phyloP scores from a whole-genome alignment of 2,888 invertebrate species.

The Nezara viridula region DNA sequence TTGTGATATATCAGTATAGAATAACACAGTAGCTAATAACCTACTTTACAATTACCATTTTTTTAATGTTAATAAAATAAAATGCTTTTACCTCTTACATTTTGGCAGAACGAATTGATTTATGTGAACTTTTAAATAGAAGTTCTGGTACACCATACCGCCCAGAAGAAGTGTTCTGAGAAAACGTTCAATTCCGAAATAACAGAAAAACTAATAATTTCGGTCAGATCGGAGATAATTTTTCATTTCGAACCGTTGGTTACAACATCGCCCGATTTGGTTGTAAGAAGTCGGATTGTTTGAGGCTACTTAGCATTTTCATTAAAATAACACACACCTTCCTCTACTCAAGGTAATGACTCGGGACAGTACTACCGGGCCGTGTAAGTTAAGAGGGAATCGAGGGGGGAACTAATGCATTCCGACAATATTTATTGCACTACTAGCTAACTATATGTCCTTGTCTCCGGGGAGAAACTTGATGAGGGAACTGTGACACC shows the following conservation, averaged over 20 bases:
- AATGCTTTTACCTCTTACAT: no score
- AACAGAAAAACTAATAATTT: no score
- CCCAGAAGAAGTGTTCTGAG: no score
- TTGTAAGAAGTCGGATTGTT: background rate
- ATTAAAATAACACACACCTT: background rate
- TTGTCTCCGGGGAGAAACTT: background rate
- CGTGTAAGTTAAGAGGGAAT: background rate
- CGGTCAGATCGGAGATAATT: no score
- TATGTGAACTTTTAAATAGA: no score
- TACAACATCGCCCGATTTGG: background rate
- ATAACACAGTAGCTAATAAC: no score
- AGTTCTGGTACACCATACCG: no score
- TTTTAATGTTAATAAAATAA: no score
- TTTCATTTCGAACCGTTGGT: background rate
- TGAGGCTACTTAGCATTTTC: background rate
- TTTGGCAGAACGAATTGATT: no score
- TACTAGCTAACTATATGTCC: conserved; percentile 1
- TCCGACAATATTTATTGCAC: conserved; percentile 34
- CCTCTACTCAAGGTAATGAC: background rate
- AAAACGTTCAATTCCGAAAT: no score
- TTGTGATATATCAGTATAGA: no score
- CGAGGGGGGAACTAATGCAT: conserved; percentile 17
- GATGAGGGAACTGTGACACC: background rate
- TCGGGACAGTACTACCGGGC: background rate
- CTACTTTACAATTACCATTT: no score